Evolutionary conservation across 2,888 invertebrate species (phyloP).

Genomic region (Tromatobia lineatoria): DNA sequence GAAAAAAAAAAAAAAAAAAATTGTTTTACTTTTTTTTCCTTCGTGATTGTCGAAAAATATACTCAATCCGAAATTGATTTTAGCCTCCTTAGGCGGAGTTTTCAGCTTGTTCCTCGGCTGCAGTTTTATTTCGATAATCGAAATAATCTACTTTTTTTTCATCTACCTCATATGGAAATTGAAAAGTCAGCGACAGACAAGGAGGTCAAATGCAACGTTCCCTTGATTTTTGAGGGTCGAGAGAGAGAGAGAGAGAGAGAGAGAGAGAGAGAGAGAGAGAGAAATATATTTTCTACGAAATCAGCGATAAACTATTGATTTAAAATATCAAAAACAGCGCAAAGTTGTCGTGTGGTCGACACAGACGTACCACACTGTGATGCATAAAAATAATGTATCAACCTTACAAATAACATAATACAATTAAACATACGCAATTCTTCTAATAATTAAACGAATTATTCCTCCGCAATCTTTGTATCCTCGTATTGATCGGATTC

Average conservation of each 20-base stretch:
- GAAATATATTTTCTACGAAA: background rate
- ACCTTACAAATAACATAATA: slow-evolving; percentile 42
- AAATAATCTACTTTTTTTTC: slow-evolving; percentile 83
- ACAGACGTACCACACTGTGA: slow-evolving; percentile 20
- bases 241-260: too few species aligned
- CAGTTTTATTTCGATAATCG: slow-evolving; percentile 84
- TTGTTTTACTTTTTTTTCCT: background rate
- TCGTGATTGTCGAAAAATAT: background rate
- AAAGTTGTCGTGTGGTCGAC: slow-evolving; percentile 22
- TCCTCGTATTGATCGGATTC: slow-evolving; percentile 50
- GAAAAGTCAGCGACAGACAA: background rate
- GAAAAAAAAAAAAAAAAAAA: too few species aligned
- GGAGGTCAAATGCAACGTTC: background rate
- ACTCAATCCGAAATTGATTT: slow-evolving; percentile 69
- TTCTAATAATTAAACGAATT: slow-evolving; percentile 21
- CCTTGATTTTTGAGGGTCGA: slow-evolving; percentile 1
- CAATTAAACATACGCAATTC: slow-evolving; percentile 42
- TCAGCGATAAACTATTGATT: slow-evolving; percentile 5
- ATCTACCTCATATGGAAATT: slow-evolving; percentile 68
- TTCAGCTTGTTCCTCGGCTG: slow-evolving; percentile 85
- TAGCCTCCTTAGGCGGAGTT: slow-evolving; percentile 85
- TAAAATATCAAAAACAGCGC: background rate
- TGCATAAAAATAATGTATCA: slow-evolving; percentile 15
- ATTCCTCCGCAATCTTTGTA: slow-evolving; percentile 54
- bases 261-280: too few species aligned